A percentile compares a stretch with the other conserved stretches of the same genome.
Evolutionary conservation across 1,140 invertebrate genomes (phyloP).

Genomic region (Drosophila novamexicana): DNA sequence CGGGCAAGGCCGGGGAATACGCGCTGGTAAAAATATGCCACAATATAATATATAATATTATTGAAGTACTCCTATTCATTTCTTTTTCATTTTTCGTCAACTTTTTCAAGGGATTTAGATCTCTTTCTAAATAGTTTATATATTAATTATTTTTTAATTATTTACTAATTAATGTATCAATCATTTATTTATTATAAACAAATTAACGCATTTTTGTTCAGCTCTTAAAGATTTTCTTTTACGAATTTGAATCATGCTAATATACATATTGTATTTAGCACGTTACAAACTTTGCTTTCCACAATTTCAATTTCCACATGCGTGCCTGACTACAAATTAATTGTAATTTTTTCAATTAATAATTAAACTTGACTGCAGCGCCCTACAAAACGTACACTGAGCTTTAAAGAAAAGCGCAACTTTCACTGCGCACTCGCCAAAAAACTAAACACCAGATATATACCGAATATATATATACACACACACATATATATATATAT

Average conservation of each 20-base stretch:
- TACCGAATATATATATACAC: conserved; percentile 1
- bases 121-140: too few species aligned
- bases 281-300: background rate
- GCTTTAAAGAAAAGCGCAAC: conserved; percentile 16
- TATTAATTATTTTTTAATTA: too few species aligned
- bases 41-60: too few species aligned
- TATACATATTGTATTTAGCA: background rate
- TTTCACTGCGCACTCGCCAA: conserved; percentile 37
- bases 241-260: background rate
- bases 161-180: too few species aligned
- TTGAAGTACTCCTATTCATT: too few species aligned
- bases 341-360: conserved; percentile 44
- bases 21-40: too few species aligned
- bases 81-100: too few species aligned
- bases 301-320: conserved; percentile 16
- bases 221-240: background rate
- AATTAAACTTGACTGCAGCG: conserved; percentile 58
- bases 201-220: too few species aligned
- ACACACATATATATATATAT: conserved; percentile 10
- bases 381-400: conserved; percentile 29
- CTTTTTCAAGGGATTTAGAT: too few species aligned
- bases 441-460: conserved; percentile 34
- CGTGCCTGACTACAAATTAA: conserved; percentile 48
- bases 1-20: too few species aligned
- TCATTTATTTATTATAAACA: too few species aligned